phyloP scores from a whole-genome alignment of 1,140 invertebrate species.

The Kradibia gibbosae region DNA sequence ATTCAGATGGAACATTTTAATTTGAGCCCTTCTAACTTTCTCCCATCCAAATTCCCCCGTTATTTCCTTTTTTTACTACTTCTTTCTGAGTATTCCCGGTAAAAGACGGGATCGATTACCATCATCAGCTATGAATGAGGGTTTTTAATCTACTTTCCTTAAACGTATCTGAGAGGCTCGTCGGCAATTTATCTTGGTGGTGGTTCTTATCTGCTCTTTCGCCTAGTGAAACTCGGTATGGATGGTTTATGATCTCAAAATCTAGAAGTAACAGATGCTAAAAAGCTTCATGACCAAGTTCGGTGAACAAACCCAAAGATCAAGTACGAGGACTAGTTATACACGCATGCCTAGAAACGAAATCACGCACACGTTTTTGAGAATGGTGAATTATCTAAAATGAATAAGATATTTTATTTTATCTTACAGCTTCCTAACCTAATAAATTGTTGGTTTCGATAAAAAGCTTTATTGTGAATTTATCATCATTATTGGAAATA shows the following conservation, averaged over 20 bases:
- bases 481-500: too few relatives aligned
- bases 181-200: neutral
- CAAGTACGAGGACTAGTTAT: neutral
- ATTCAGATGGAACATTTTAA: conserved; percentile 60
- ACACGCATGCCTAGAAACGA: too few relatives aligned
- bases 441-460: too few relatives aligned
- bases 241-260: neutral
- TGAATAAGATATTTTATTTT: neutral
- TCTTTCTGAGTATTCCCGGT: neutral
- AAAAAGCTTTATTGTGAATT: too few relatives aligned
- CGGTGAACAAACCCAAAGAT: neutral
- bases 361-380: neutral
- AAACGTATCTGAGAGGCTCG: neutral
- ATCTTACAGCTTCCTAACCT: too few relatives aligned
- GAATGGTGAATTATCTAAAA: neutral
- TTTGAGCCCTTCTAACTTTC: conserved; percentile 48
- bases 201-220: neutral
- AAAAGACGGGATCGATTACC: neutral
- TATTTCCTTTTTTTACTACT: neutral
- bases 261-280: neutral
- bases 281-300: neutral
- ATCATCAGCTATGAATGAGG: neutral
- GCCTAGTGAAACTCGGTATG: neutral
- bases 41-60: too few relatives aligned
- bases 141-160: neutral